Evolutionary conservation across 2,888 invertebrate genomes (phyloP), one percentile per base, ranked within the genome.

Genomic region (Diplazon laetatorius): DNA sequence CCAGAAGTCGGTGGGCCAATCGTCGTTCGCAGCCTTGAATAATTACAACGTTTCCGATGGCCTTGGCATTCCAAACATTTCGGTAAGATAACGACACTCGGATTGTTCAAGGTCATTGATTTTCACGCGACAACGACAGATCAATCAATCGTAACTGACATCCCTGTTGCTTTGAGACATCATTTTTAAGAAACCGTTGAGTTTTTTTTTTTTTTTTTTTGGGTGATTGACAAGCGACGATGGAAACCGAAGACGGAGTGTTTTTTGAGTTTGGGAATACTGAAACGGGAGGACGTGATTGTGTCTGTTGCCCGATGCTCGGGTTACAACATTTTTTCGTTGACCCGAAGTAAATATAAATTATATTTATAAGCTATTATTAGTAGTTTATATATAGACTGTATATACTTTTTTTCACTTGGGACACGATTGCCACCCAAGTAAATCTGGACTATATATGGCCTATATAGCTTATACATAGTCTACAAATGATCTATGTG

Each of bases 21-120:
- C 57, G 42, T 62, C 44, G 48, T 52, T 52, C 35, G 46, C 55
- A 70, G 65, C 74, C 70, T 78, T 74, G 74, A 71, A 78, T 65
- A 44, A 77, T 69, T 25, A 63, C 52, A 18, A 39, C 20, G 22
- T 30, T 20, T 44, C 16, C 16, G 60, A 35, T 46, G 77, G 68
- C 77, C 77, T 77, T 73, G 77, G 30, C 30, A 30, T 68, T 68
- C n/a, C 20, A 18, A 66, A 52, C 2, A 9, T 39, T 52, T n/a
- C 14, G 25, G 37, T 37, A 16, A 14, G 4, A 5, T 22, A 14
- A 12, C n/a, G 50, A 37, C 22, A 35, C 22, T 55, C 30, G 68
- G 35, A 30, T 30, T 30, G 2, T 30, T 30, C 6, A 30, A 5
- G 30, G 6, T 5, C 30, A 6, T 30, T 30, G 30, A 30, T 30